These are phyloP conservation scores for Phoeniculus purpureus DNA, from an alignment of 2,797 vertebrate species.

Conservation along the genomic window DNA sequence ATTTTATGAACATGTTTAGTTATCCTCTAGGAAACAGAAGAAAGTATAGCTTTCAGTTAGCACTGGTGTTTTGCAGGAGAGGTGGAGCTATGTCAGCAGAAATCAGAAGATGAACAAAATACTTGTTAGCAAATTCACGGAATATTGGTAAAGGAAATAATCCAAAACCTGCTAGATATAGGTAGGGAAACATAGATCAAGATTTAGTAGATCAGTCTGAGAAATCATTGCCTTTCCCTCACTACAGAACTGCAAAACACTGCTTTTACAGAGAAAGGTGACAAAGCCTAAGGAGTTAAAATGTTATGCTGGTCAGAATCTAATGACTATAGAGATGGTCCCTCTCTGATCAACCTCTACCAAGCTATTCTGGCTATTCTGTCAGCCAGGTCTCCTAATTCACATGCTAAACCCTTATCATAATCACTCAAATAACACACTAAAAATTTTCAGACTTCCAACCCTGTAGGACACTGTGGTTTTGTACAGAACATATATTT, in stretches of 20 bases:
- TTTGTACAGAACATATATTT: background rate
- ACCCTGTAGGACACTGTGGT: rapidly evolving
- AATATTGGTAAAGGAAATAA: background rate
- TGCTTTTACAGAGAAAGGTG: background rate
- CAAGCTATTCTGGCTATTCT: background rate
- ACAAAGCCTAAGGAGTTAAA: background rate
- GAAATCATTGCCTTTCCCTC: background rate
- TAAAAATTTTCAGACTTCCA: background rate
- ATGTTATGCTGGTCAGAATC: background rate
- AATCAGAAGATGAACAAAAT: background rate
- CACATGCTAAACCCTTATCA: background rate
- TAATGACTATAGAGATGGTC: background rate
- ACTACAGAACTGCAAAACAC: background rate
- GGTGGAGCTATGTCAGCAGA: background rate
- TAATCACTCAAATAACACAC: background rate
- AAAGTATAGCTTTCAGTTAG: background rate
- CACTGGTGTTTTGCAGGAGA: background rate
- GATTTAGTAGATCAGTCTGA: background rate
- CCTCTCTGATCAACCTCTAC: background rate
- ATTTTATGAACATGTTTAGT: background rate
- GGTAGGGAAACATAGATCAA: background rate
- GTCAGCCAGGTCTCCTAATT: background rate
- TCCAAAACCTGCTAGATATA: rapidly evolving
- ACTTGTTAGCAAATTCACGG: background rate
- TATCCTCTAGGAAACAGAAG: background rate